These are phyloP conservation scores for Zaprionus ghesquierei DNA, from an alignment of 1,140 invertebrate species.

Conservation along the genomic window DNA sequence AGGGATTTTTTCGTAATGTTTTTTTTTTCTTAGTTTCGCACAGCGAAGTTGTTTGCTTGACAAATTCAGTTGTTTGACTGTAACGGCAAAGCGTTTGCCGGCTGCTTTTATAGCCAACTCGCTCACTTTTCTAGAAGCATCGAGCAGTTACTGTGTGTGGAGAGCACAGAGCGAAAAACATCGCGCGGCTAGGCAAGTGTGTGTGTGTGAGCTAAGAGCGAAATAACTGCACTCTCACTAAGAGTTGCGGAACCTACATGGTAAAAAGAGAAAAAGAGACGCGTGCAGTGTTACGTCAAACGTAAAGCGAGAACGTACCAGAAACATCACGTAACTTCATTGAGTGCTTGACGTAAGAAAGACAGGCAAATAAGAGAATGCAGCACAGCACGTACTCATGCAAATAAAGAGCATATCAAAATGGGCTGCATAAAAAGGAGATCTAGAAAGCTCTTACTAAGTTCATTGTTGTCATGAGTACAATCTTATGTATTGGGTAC, in stretches of 20 bases:
- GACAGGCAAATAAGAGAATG: neutral
- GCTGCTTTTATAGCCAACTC: conserved; percentile 20
- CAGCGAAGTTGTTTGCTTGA: neutral
- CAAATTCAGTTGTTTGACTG: conserved; percentile 15
- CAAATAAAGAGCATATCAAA: neutral
- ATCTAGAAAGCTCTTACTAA: neutral
- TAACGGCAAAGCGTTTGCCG: neutral
- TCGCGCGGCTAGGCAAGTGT: neutral
- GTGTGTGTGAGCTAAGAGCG: neutral
- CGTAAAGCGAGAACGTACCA: neutral
- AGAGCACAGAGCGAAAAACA: neutral
- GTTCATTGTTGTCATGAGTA: neutral
- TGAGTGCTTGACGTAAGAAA: neutral
- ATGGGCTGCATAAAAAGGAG: neutral
- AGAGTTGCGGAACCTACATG: neutral
- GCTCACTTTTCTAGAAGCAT: conserved; percentile 14
- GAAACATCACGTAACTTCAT: conserved; percentile 3
- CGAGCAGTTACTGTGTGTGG: neutral
- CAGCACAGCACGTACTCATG: neutral
- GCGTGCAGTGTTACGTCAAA: neutral
- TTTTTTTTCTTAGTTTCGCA: neutral
- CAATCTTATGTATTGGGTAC: neutral
- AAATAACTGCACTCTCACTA: neutral
- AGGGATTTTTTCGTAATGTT: neutral
- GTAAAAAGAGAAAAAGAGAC: neutral